These are phyloP conservation scores for Apaloderma vittatum DNA, from an alignment of 2,113 vertebrate genomes.

Conservation along the genomic window DNA sequence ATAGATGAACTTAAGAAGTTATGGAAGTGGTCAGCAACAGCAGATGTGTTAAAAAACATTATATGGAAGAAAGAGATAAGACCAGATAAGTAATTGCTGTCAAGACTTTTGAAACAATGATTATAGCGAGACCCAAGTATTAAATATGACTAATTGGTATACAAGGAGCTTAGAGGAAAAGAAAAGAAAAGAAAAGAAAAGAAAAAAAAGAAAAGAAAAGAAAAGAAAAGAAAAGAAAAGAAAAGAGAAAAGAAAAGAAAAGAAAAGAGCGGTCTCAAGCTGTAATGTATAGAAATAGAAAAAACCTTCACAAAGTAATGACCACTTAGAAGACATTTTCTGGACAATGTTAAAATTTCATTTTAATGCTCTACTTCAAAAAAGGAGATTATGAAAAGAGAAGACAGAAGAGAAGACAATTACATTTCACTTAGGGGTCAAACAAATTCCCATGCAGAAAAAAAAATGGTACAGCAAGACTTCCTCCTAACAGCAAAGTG, in stretches of 20 bases:
- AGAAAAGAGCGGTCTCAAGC: neutral
- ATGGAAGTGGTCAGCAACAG: neutral
- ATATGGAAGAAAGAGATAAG: neutral
- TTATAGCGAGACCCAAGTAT: neutral
- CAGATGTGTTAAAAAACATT: neutral
- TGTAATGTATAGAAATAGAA: neutral
- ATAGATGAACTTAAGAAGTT: neutral
- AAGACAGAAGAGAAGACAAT: neutral
- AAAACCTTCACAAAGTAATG: neutral
- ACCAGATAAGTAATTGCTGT: neutral
- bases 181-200: neutral
- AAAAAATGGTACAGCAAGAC: neutral
- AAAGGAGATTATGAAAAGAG: neutral
- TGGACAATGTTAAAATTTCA: neutral
- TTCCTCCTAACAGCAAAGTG: neutral
- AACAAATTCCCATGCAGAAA: neutral
- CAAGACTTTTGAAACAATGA: neutral
- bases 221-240: too few relatives aligned
- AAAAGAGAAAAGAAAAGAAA: too few relatives aligned
- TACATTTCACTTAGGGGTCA: neutral
- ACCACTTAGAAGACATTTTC: neutral
- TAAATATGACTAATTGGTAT: neutral
- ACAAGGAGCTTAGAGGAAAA: neutral
- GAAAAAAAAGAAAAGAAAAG: too few relatives aligned
- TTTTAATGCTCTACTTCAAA: neutral